Evolutionary conservation across 2,797 vertebrate species (phyloP).

Genomic region (Sciurus vulgaris): DNA sequence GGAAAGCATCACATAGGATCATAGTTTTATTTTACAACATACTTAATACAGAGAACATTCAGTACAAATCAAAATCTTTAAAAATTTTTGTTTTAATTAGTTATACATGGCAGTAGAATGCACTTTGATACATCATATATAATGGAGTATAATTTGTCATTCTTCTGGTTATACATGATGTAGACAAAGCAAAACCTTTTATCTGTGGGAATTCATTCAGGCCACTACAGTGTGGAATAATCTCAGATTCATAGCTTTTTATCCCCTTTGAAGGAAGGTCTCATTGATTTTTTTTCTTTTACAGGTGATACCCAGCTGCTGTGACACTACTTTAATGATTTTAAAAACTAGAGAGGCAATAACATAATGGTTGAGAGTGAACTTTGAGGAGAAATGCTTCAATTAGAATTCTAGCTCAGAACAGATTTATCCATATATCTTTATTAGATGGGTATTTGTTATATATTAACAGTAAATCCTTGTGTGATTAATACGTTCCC

Average conservation of each 20-base stretch:
- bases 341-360: constrained; percentile 73
- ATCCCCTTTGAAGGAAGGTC: constrained; percentile 46
- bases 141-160: too few relatives aligned
- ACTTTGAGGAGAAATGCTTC: constrained; percentile 39
- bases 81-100: too few relatives aligned
- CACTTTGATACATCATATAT: too few relatives aligned
- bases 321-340: constrained; percentile 69
- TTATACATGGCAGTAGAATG: too few relatives aligned
- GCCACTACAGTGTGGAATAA: neutral
- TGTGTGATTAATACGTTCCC: neutral
- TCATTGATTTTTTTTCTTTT: constrained; percentile 75
- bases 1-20: neutral
- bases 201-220: neutral
- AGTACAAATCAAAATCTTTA: neutral
- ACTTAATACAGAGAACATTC: neutral
- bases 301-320: constrained; percentile 73
- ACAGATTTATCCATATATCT: neutral
- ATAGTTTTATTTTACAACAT: neutral
- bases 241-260: constrained; percentile 27
- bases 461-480: neutral
- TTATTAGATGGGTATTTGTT: constrained; percentile 1
- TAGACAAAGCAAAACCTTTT: neutral
- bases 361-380: constrained; percentile 61
- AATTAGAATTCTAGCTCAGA: constrained; percentile 39
- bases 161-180: too few relatives aligned